phyloP scores from a whole-genome alignment of 2,113 vertebrate genomes.

The Malurus elegans region DNA sequence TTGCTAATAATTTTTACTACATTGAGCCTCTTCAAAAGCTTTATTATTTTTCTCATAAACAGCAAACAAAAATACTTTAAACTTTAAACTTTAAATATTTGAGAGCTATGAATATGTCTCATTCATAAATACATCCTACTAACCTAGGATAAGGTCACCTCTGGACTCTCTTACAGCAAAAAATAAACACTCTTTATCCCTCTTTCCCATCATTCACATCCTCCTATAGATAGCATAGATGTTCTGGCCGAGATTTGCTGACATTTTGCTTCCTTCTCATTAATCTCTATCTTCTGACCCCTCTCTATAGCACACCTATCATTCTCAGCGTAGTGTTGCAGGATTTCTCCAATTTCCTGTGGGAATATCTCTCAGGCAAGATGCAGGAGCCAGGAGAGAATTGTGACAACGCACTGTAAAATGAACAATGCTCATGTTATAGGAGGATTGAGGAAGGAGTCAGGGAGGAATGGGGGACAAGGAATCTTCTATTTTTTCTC shows the following conservation, averaged over 20 bases:
- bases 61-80: not conserved
- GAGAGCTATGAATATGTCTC: not conserved
- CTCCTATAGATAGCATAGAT: not conserved
- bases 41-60: not conserved
- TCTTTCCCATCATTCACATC: not conserved
- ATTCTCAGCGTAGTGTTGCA: not conserved
- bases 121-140: not conserved
- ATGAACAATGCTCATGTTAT: not conserved
- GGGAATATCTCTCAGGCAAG: not conserved
- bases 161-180: not conserved
- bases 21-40: not conserved
- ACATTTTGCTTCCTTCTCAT: slow-evolving; percentile 23
- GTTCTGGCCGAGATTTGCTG: not conserved
- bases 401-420: not conserved
- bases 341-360: not conserved
- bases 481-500: not conserved
- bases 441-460: not conserved
- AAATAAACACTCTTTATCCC: not conserved
- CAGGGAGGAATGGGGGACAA: not conserved
- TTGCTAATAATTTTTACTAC: not conserved
- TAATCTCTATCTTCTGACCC: not conserved
- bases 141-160: not conserved
- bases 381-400: not conserved
- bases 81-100: not conserved
- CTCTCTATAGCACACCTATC: not conserved